These are phyloP conservation scores for Corythornis cristatus DNA, from an alignment of 2,113 vertebrate genomes.

Conservation along the genomic window DNA sequence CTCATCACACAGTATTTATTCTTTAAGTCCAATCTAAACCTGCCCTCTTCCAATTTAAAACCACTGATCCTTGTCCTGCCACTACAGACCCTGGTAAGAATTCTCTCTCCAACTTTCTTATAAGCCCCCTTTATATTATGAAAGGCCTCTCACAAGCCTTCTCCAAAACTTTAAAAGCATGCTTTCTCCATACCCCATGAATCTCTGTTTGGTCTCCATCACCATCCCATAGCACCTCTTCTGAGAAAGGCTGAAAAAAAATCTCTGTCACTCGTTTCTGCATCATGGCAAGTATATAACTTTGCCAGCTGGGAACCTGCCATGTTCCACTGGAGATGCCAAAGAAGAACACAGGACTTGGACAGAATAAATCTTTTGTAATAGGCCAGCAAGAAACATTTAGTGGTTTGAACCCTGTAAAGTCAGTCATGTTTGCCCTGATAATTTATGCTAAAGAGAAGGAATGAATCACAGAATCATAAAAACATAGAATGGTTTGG, in stretches of 20 bases:
- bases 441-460: background rate
- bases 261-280: background rate
- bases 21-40: background rate
- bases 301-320: background rate
- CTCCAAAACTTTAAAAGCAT: background rate
- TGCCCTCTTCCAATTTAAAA: background rate
- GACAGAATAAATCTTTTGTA: background rate
- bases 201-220: background rate
- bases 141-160: background rate
- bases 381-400: background rate
- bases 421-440: background rate
- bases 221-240: background rate
- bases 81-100: background rate
- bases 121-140: background rate
- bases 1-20: background rate
- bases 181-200: background rate
- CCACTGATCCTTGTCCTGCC: background rate
- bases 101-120: background rate
- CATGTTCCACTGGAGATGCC: background rate
- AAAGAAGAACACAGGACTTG: slow-evolving; percentile 7
- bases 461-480: background rate
- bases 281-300: background rate
- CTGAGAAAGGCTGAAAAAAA: slow-evolving; percentile 3
- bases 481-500: no score
- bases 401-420: background rate